These are phyloP conservation scores for Lithophane semibrunnea DNA, from an alignment of 2,888 invertebrate genomes.

Conservation along the genomic window DNA sequence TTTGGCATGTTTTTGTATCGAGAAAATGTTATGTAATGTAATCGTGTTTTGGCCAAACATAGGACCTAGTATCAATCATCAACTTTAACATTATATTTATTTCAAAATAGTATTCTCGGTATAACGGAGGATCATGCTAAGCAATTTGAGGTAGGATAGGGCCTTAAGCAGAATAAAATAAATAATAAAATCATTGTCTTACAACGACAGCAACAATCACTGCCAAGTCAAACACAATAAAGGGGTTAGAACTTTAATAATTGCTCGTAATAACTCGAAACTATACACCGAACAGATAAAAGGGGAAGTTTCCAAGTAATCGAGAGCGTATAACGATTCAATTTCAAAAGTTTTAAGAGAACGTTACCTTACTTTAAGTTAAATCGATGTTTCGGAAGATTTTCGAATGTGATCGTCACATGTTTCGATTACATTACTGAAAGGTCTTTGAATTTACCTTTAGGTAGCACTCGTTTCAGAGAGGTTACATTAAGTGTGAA, in stretches of 20 bases:
- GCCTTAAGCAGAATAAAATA: no score
- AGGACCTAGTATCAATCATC: no score
- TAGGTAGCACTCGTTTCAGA: background rate
- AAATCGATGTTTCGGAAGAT: conserved; percentile 41
- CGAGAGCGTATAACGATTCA: conserved; percentile 35
- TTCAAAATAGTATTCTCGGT: no score
- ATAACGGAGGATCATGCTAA: no score
- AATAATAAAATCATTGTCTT: no score
- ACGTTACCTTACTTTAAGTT: conserved; percentile 26
- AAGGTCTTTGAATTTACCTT: background rate
- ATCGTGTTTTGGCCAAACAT: no score
- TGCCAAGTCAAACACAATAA: background rate
- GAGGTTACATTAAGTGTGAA: conserved; percentile 2
- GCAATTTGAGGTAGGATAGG: no score
- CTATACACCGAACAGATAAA: conserved; percentile 19
- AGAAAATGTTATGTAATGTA: no score
- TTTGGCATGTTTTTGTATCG: no score
- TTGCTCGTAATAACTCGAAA: conserved; percentile 21
- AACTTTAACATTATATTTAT: no score
- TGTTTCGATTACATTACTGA: conserved; percentile 7
- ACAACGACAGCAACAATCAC: conserved; percentile 4
- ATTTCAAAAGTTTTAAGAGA: conserved; percentile 45
- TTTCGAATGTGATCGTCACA: conserved; percentile 11
- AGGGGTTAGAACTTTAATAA: conserved; percentile 12
- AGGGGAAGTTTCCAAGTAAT: conserved; percentile 48